Conservation (phyloP, 2,888 invertebrate species). For the Temnothorax ravouxi region DNA sequence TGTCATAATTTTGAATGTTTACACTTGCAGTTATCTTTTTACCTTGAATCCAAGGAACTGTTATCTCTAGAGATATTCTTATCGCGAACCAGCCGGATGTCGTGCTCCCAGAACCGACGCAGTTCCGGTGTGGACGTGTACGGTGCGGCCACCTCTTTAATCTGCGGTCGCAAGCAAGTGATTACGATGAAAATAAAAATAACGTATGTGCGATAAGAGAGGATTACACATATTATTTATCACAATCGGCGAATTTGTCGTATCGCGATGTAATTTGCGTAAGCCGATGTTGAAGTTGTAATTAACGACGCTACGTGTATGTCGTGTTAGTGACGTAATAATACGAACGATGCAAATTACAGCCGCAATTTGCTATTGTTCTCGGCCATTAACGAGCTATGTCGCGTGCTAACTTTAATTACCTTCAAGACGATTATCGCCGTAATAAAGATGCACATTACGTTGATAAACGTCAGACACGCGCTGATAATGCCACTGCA, state of each 20-base stretch:
- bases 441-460: conserved; percentile 93
- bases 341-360: background rate
- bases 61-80: conserved; percentile 84
- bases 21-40: conserved; percentile 16
- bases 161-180: conserved; percentile 83
- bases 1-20: background rate
- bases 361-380: conserved; percentile 19
- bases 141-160: conserved; percentile 94
- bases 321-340: background rate
- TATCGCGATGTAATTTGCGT: background rate
- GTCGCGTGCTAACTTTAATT: conserved; percentile 53
- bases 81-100: conserved; percentile 91
- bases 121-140: conserved; percentile 92
- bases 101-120: conserved; percentile 92
- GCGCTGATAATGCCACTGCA: conserved; percentile 93
- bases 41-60: conserved; percentile 83
- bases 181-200: conserved; percentile 8
- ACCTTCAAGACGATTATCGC: conserved; percentile 93
- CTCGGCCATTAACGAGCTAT: background rate
- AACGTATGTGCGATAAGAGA: background rate
- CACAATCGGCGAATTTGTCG: background rate
- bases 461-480: conserved; percentile 93
- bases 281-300: background rate
- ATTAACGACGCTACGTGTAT: conserved; percentile 10
- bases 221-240: background rate